Evolutionary conservation across 2,888 invertebrate genomes (phyloP), one percentile per base, ranked within the genome.

Genomic region (Cyclophora punctaria): DNA sequence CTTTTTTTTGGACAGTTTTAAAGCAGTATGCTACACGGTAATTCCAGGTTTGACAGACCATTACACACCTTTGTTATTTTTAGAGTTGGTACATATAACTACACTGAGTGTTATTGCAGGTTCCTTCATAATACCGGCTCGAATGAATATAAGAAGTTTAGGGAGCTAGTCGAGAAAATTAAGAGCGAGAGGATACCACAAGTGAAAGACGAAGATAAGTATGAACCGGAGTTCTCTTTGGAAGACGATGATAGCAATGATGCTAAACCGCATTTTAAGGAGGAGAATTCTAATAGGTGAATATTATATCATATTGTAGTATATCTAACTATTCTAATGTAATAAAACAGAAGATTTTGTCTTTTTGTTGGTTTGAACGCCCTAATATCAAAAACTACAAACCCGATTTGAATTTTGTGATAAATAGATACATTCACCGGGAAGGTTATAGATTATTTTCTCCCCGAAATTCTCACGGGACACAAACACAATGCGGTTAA

Each of bases 211-310:
- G 89, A 89, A 60, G 89, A 89, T 56, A 89, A 83, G 71, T 89
- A 89, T 70, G 89, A 89, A 50, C 89, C 89, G 0, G 89, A 89
- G 61, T 89, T 88, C 58, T 79, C 82, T 57, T 64, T 89, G 54
- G 85, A 86, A 59, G 88, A 89, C 49, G 89, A 90, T 50, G 84
- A 87, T n/a, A 87, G 86, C 53, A 80, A 81, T 56, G 85, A 86
- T 48, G 75, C 78, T 41, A 75, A 69, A 58, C 68, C 69, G 5
- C 63, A 58, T 68, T 77, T 70, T 61, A 90, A 69, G 66, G 86
- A 80, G 62, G 89, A 77, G 63, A 77, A 62, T 60, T 80, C 63
- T 55, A 86, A 71, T 56, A 82, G 89, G 67, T 87, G 75, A 35
- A 53, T 44, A 37, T 37, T 37, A 37, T 5, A 5, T 37, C 37